Conservation (phyloP, 2,113 vertebrate genomes). For the Aphelocoma coerulescens region DNA sequence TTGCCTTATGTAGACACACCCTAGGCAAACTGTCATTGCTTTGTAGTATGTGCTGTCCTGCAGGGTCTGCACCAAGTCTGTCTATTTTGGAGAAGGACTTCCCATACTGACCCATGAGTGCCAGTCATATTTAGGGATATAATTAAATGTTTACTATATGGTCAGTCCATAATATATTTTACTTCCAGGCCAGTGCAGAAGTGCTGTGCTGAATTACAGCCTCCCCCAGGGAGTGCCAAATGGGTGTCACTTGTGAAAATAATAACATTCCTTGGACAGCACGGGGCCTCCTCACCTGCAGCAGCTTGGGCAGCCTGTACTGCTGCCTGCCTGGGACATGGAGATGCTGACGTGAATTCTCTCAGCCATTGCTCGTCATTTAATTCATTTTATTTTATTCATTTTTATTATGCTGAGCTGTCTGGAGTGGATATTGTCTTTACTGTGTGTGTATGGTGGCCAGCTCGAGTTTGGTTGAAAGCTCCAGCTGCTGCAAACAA, state of each 20-base stretch:
- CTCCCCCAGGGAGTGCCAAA: not conserved
- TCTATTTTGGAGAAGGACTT: not conserved
- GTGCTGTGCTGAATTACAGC: not conserved
- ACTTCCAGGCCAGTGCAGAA: not conserved
- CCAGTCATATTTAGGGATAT: not conserved
- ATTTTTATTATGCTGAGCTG: not conserved
- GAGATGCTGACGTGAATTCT: not conserved
- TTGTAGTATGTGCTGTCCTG: not conserved
- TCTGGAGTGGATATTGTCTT: not conserved
- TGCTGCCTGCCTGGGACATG: not conserved
- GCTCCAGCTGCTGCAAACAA: not conserved
- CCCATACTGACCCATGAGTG: not conserved
- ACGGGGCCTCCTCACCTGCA: not conserved
- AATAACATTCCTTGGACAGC: not conserved
- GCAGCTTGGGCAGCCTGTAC: not conserved
- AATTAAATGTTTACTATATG: not conserved
- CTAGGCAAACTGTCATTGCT: not conserved
- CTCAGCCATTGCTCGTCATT: not conserved
- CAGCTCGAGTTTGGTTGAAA: not conserved
- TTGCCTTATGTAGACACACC: not conserved
- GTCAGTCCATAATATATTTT: not conserved
- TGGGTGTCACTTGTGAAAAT: not conserved
- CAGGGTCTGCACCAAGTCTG: not conserved
- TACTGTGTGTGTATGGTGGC: not conserved
- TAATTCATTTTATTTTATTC: not conserved